These are phyloP conservation scores for Pollenia labialis DNA, from an alignment of 2,888 invertebrate genomes.

Conservation along the genomic window DNA sequence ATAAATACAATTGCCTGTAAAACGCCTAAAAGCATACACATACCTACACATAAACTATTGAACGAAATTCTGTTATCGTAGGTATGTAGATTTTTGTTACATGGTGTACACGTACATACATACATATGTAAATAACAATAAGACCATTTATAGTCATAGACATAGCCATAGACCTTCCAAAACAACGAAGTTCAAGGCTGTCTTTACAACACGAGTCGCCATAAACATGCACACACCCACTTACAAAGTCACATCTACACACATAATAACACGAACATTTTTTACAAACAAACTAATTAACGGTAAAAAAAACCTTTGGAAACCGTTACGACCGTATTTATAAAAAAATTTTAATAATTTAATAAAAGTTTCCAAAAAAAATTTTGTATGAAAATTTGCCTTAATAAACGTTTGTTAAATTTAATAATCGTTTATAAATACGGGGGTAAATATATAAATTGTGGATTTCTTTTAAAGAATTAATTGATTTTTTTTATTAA, in stretches of 20 bases:
- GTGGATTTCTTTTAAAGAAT: neutral
- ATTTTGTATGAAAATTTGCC: too few species aligned
- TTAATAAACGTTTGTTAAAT: too few species aligned
- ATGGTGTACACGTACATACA: neutral
- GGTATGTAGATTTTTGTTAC: neutral
- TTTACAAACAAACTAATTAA: constrained; percentile 25
- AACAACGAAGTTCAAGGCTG: constrained; percentile 75
- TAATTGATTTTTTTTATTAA: too few species aligned
- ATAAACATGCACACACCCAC: constrained; percentile 2
- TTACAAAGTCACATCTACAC: neutral
- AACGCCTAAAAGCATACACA: too few species aligned
- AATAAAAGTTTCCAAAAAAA: too few species aligned
- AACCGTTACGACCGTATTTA: too few species aligned
- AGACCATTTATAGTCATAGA: constrained; percentile 30
- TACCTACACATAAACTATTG: too few species aligned
- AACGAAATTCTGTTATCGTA: neutral
- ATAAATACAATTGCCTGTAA: neutral
- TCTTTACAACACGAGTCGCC: constrained; percentile 63
- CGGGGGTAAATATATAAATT: too few species aligned
- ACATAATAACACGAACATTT: neutral
- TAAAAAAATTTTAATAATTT: too few species aligned
- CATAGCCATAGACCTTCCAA: constrained; percentile 57
- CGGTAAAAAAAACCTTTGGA: constrained; percentile 23
- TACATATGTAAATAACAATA: constrained; percentile 5
- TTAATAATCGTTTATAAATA: too few species aligned